Conservation (phyloP, 2,888 invertebrate species). For the Eupithecia vulgata region DNA sequence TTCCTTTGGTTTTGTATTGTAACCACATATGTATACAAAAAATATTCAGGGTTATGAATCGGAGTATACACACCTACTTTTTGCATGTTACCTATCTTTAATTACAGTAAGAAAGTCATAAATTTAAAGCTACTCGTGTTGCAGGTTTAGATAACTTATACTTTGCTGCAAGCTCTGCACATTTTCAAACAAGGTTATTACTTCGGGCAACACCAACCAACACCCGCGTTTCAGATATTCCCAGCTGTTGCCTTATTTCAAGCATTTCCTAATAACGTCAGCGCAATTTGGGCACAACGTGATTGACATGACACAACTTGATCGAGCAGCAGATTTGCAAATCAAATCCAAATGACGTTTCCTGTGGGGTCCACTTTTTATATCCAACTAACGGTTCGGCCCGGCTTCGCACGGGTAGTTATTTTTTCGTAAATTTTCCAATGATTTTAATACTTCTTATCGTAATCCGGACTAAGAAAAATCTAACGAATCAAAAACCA, state of each 20-base stretch:
- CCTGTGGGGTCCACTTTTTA: slow-evolving; percentile 33
- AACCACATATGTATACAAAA: no score
- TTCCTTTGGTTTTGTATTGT: no score
- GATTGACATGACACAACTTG: slow-evolving; percentile 52
- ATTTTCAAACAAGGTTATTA: neutral
- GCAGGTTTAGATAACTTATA: neutral
- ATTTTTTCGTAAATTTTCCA: no score
- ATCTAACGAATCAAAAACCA: no score
- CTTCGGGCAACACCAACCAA: neutral
- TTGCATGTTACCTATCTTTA: neutral
- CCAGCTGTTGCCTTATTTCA: slow-evolving; percentile 9
- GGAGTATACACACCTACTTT: neutral
- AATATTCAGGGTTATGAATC: no score
- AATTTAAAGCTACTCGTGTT: neutral
- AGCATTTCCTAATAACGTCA: neutral
- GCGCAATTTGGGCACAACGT: slow-evolving; percentile 54
- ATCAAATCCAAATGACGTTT: slow-evolving; percentile 46
- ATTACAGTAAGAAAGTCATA: neutral
- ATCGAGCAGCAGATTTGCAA: slow-evolving; percentile 45
- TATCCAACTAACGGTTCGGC: no score
- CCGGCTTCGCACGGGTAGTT: no score
- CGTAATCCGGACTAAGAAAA: no score
- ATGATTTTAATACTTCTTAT: no score
- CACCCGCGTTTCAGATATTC: neutral
- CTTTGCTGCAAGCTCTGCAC: neutral